phyloP scores from a whole-genome alignment of 2,888 invertebrate species.

The Liodrosophila aerea region DNA sequence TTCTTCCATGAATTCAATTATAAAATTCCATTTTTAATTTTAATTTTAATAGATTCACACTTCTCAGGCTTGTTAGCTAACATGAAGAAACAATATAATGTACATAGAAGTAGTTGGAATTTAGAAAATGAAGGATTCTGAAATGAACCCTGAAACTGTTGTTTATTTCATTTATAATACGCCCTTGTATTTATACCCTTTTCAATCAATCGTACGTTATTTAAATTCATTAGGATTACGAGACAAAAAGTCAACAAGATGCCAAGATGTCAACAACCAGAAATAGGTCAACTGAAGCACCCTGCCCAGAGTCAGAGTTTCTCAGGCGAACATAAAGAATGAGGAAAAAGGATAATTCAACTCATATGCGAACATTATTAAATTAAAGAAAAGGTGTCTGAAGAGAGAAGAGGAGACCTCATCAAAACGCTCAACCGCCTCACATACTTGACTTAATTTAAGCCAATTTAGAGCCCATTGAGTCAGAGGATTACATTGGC shows the following conservation, averaged over 20 bases:
- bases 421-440: conserved; percentile 26
- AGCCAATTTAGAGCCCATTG: conserved; percentile 81
- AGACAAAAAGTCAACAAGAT: conserved; percentile 73
- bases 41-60: conserved; percentile 71
- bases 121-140: not conserved
- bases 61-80: conserved; percentile 24
- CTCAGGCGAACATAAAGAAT: conserved; percentile 22
- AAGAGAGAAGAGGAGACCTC: conserved; percentile 15
- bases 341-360: conserved; percentile 62
- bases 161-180: conserved; percentile 5
- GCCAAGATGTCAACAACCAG: conserved; percentile 58
- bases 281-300: conserved; percentile 33
- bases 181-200: conserved; percentile 36
- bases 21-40: conserved; percentile 49
- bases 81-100: conserved; percentile 3
- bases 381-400: conserved; percentile 32
- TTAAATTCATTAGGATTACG: conserved; percentile 82
- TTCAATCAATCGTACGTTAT: conserved; percentile 53
- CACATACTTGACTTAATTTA: conserved; percentile 82
- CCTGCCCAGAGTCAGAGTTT: conserved; percentile 45
- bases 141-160: not conserved
- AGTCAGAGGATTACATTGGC: conserved; percentile 56
- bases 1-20: conserved; percentile 66
- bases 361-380: conserved; percentile 60
- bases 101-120: conserved; percentile 3